These are phyloP conservation scores for Ostrea denselamellosa DNA, from an alignment of 1,140 invertebrate genomes.

Conservation along the genomic window DNA sequence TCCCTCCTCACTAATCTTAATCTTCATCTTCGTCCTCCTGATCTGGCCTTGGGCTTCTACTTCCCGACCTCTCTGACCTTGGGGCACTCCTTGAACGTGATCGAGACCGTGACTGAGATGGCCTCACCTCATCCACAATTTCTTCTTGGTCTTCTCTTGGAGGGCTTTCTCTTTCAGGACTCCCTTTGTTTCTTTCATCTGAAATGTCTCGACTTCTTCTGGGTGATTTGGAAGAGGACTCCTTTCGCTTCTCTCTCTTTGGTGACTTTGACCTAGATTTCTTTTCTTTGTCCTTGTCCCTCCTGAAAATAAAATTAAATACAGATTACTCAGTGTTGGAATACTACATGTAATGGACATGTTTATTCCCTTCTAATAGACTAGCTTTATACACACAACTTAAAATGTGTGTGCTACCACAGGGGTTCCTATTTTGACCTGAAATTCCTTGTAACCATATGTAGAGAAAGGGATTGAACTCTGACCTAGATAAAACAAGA, in stretches of 20 bases:
- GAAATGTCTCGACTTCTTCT: background rate
- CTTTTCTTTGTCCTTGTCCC: slow-evolving; percentile 5
- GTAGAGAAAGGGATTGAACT: too few species aligned
- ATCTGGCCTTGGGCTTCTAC: background rate
- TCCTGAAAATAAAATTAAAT: background rate
- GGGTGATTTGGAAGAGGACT: slow-evolving; percentile 8
- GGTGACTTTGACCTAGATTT: slow-evolving; percentile 49
- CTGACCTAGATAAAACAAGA: too few species aligned
- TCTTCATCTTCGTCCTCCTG: background rate
- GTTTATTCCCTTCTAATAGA: too few species aligned
- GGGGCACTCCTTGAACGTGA: slow-evolving; percentile 9
- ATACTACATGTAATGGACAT: too few species aligned
- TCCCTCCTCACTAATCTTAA: background rate
- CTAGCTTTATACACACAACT: too few species aligned
- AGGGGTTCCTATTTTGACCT: too few species aligned
- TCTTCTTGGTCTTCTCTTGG: background rate
- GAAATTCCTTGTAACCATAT: too few species aligned
- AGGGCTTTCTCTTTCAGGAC: background rate
- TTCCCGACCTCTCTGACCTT: slow-evolving; percentile 16
- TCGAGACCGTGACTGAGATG: background rate
- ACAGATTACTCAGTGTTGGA: background rate
- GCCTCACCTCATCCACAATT: background rate
- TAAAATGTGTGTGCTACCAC: too few species aligned
- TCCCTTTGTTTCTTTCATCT: background rate
- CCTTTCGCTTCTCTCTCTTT: background rate